Base-by-base conservation (phyloP, 2,797 vertebrate genomes). In the Rhinichthys osculus region DNA sequence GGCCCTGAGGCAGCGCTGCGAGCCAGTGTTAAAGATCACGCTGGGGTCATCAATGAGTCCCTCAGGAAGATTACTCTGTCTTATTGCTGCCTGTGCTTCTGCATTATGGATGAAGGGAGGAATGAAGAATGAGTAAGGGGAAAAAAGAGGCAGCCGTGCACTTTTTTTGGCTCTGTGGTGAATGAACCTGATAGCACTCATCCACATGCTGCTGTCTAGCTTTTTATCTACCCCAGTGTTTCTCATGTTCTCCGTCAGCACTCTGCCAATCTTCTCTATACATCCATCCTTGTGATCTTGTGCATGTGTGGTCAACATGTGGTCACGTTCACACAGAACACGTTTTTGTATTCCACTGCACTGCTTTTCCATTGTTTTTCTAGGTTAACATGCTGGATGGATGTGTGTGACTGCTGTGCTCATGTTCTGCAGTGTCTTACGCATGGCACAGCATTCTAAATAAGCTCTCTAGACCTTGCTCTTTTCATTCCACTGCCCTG, bases 41-140 rank as follows among this genome's bases (percentile, higher is more conserved):
- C 44, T 14, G 85, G 82, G 90, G 87, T 88, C 84, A 83, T 86
- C 85, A 82, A 85, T 71, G 73, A 82, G 70, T 85, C 82, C 82
- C 85, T 74, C 74, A 23, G 78, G 85, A 83, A 88, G 81, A 89
- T 89, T 87, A 91, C 80, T 79, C 79, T 66, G 71, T 82, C 83
- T 85, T 89, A 86, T 83, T 89, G 85, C 78, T 40, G 82, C 73
- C 72, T 50, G 50, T 84, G 54, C 85, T 21, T 74, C 77, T 73
- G 78, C 38, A 86, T 88, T 87, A 89, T 83, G 78, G 71, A 87
- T 82, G 80, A 78, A 81, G 66, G 59, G 50, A 81, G 35, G 72
- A 35, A 85, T 82, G 70, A 88, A 78, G 64, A 67, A 71, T 19
- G 19, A 86, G 50, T 71, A 70, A 83, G n/a, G 16, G 14, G 21